Percentiles rank a stretch among this genome's conserved stretches.
Conservation (phyloP, 2,888 invertebrate genomes). For the Cryptocephalus moraei region DNA sequence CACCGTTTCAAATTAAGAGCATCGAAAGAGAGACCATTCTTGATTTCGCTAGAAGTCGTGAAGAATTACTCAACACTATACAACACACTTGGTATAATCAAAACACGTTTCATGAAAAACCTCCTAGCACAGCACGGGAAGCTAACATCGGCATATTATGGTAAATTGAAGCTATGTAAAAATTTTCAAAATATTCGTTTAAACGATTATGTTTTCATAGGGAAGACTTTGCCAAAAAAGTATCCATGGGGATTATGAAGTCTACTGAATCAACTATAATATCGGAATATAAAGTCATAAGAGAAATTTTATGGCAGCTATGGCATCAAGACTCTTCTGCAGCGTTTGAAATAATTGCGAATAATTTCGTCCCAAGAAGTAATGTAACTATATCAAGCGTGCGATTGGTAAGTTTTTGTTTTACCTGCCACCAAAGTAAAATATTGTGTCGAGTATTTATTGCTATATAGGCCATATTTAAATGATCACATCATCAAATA, state of each 20-base stretch:
- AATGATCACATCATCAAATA: too few species aligned
- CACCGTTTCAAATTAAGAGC: slow-evolving; percentile 2
- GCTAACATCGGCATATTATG: slow-evolving; percentile 31
- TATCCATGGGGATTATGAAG: slow-evolving; percentile 23
- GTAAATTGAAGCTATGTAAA: slow-evolving; percentile 16
- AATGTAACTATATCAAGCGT: slow-evolving; percentile 32
- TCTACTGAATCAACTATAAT: slow-evolving; percentile 24
- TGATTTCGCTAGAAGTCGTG: slow-evolving; percentile 20
- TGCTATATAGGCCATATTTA: too few species aligned
- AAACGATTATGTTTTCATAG: slow-evolving; percentile 23
- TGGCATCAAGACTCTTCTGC: slow-evolving; percentile 27
- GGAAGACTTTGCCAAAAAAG: slow-evolving; percentile 26
- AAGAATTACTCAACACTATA: slow-evolving; percentile 23
- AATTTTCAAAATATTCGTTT: too few species aligned
- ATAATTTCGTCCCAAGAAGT: slow-evolving; percentile 23
- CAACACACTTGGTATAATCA: slow-evolving; percentile 31
- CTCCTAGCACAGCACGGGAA: slow-evolving; percentile 24
- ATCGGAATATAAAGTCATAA: slow-evolving; percentile 33
- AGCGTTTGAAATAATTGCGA: slow-evolving; percentile 24
- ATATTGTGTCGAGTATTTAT: too few species aligned
- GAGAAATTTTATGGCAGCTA: slow-evolving; percentile 35
- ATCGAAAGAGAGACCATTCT: slow-evolving; percentile 15
- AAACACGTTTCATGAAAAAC: slow-evolving; percentile 20
- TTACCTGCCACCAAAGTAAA: not conserved
- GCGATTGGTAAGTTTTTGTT: slow-evolving; percentile 22